phyloP scores from a whole-genome alignment of 2,113 vertebrate species.

The Telmatochromis sp. region DNA sequence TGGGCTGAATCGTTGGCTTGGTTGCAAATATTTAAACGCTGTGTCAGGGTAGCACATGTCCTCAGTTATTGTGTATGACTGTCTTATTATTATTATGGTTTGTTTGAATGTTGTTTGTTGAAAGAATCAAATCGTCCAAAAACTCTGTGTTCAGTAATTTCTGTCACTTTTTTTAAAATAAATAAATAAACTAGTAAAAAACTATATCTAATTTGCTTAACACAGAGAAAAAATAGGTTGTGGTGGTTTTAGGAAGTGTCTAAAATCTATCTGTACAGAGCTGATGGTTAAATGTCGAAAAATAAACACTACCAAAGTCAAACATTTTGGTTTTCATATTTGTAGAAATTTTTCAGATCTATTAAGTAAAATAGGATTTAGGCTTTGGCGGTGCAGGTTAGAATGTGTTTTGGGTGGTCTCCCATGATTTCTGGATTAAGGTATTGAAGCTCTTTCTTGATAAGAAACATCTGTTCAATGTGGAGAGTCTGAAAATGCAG shows the following conservation, averaged over 20 bases:
- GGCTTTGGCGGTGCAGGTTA: background rate
- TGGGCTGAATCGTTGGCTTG: background rate
- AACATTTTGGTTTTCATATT: background rate
- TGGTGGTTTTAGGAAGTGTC: background rate
- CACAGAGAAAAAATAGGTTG: background rate
- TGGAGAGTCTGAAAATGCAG: background rate
- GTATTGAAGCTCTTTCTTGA: background rate
- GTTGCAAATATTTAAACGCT: constrained; percentile 34
- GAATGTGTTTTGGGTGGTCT: background rate
- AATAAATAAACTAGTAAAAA: background rate
- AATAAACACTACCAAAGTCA: background rate
- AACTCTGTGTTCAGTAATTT: background rate
- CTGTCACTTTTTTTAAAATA: rapidly evolving
- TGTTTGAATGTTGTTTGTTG: background rate
- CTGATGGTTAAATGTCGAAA: background rate
- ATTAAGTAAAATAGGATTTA: background rate
- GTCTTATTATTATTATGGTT: background rate
- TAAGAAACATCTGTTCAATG: background rate
- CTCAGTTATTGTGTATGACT: background rate
- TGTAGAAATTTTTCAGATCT: background rate
- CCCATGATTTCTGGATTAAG: background rate
- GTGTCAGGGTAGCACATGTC: background rate
- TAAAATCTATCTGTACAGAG: background rate
- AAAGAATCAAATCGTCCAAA: background rate
- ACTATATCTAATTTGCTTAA: background rate